Evolutionary conservation across 2,888 invertebrate genomes (phyloP), one percentile per base, ranked within the genome.

Genomic region (Operophtera brumata): DNA sequence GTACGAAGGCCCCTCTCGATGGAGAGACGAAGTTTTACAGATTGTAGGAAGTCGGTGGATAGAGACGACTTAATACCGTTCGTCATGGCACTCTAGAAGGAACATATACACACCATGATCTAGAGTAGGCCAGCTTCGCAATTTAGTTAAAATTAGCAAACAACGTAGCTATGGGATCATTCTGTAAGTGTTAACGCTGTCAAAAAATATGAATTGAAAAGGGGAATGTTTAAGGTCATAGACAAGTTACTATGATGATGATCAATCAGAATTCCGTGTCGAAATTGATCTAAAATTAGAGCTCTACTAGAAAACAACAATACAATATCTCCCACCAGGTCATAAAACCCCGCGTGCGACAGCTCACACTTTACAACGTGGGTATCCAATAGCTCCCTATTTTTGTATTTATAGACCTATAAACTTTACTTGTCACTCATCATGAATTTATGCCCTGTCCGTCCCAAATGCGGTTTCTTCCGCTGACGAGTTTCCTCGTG

Each of bases 361-460:
- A 84, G 78, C 82, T 87, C 83, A 81, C 79, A 70, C 71, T 81
- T 82, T 76, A 86, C 81, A 45, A 66, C 61, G 11, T 77, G 78
- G 78, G 77, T 80, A 85, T 80, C 80, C 81, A 81, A 84, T 83
- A 78, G 68, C 77, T 68, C 67, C 66, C 86, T 88, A 90, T 88
- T 86, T 85, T 82, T 77, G 83, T 78, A 86, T 90, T 89, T 88
- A 89, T 84, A 78, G 82, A 75, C 78, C 82, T 72, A 85, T 89
- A 90, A 89, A 89, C 78, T 86, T 86, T 78, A 83, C 84, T 85
- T 90, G 89, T 90, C 89, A 90, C 87, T 89, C 86, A 80, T 66
- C 59, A 74, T 73, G 80, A 81, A 85, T 90, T 89, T 89, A 89
- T 78, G 87, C 70, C 59, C 71, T 67, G 78, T 70, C 73, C 84